phyloP scores from a whole-genome alignment of 2,113 vertebrate genomes.

The Petroica traversi region DNA sequence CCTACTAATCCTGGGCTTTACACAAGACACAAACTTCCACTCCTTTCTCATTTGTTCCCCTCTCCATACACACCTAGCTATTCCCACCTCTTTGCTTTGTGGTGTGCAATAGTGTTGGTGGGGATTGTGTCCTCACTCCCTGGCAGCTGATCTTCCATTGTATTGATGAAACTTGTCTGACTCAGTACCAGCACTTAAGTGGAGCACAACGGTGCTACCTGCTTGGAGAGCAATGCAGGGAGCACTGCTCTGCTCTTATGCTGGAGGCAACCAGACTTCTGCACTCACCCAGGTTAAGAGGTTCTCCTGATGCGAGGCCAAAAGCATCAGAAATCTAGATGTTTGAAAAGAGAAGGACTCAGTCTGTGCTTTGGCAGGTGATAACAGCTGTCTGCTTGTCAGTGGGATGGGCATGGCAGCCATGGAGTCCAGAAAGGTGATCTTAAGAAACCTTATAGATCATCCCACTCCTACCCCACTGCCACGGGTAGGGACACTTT shows the following conservation, averaged over 20 bases:
- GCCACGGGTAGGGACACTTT: accelerated
- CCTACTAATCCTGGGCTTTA: background rate
- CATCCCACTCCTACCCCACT: background rate
- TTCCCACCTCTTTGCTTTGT: background rate
- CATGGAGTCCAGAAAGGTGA: background rate
- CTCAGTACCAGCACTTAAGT: background rate
- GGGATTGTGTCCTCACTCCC: background rate
- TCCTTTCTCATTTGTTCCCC: background rate
- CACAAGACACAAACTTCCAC: background rate
- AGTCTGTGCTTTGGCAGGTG: background rate
- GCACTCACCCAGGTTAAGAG: background rate
- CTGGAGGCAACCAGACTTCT: background rate
- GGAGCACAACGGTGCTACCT: background rate
- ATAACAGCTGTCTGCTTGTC: background rate
- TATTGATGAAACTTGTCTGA: background rate
- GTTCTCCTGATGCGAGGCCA: background rate
- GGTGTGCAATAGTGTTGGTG: background rate
- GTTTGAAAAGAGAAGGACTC: background rate
- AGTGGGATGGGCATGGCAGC: background rate
- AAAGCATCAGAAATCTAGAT: background rate
- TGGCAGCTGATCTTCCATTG: background rate
- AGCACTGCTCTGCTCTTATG: background rate
- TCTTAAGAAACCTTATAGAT: background rate
- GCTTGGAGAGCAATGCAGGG: background rate
- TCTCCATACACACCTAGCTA: background rate